A percentile compares a stretch with the other conserved stretches of the same genome.
Evolutionary conservation across 1,140 invertebrate genomes (phyloP).

Genomic region (Coboldia fuscipes): DNA sequence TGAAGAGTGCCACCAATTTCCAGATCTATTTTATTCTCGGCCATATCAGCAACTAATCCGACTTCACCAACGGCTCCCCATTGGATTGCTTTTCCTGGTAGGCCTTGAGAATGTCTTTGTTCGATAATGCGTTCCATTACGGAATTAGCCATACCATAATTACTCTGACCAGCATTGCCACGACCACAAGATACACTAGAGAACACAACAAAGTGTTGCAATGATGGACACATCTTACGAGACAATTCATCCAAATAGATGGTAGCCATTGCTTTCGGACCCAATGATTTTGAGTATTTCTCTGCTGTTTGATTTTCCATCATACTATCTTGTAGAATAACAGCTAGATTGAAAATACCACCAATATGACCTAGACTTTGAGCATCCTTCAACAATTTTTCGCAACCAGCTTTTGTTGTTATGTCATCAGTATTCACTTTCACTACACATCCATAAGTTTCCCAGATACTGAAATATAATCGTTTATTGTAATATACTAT

Average conservation of each 20-base stretch:
- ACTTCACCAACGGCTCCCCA: slow-evolving; percentile 51
- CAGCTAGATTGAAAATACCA: slow-evolving; percentile 67
- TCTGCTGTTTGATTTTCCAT: slow-evolving; percentile 38
- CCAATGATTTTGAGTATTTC: slow-evolving; percentile 28
- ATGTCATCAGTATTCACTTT: slow-evolving; percentile 40
- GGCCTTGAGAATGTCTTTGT: slow-evolving; percentile 26
- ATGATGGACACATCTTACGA: slow-evolving; percentile 28
- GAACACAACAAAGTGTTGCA: slow-evolving; percentile 53
- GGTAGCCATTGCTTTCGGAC: slow-evolving; percentile 36
- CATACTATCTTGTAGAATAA: slow-evolving; percentile 36
- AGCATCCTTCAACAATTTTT: slow-evolving; percentile 34
- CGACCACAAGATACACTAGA: slow-evolving; percentile 74
- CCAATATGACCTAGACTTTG: slow-evolving; percentile 38
- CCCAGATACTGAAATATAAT: slow-evolving; percentile 32
- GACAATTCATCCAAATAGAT: slow-evolving; percentile 33
- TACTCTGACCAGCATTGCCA: slow-evolving; percentile 74
- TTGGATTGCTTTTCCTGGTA: slow-evolving; percentile 42
- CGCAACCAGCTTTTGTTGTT: slow-evolving; percentile 33
- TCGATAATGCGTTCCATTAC: slow-evolving; percentile 53
- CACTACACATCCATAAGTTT: slow-evolving; percentile 34
- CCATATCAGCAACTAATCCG: slow-evolving; percentile 55
- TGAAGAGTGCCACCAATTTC: slow-evolving; percentile 63
- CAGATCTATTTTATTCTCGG: slow-evolving; percentile 54
- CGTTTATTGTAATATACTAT: not conserved
- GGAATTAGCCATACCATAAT: slow-evolving; percentile 62